These are phyloP conservation scores for Bos indicus DNA, from an alignment of 2,113 vertebrate species.

Conservation along the genomic window DNA sequence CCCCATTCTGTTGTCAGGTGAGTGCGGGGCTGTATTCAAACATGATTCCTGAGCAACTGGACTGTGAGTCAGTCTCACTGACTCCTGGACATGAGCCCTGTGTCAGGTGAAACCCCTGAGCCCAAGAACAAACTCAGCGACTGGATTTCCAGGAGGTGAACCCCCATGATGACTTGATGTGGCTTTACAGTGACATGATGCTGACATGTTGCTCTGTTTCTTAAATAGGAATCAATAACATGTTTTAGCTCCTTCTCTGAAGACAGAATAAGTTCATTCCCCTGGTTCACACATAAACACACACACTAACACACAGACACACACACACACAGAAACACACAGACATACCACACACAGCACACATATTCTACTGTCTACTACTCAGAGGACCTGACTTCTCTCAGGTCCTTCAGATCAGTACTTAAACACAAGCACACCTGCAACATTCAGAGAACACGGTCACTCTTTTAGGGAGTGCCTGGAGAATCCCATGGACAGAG, in stretches of 20 bases:
- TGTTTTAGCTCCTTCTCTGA: not conserved
- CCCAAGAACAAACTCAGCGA: not conserved
- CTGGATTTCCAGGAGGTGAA: fast-evolving
- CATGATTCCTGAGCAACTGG: fast-evolving
- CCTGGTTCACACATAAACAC: not conserved
- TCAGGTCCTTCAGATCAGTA: not conserved
- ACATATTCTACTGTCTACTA: not conserved
- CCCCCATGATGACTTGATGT: fast-evolving
- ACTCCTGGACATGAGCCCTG: too few relatives aligned
- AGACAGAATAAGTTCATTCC: not conserved
- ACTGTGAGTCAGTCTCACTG: not conserved
- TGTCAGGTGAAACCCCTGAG: not conserved
- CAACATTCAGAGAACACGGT: not conserved
- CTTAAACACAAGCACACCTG: not conserved
- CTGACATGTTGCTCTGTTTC: not conserved
- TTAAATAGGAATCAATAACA: not conserved
- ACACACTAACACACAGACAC: not conserved
- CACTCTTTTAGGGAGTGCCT: not conserved
- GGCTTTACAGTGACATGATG: not conserved
- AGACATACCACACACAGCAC: not conserved
- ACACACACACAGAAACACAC: not conserved
- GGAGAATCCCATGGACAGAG: too few relatives aligned
- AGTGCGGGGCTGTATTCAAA: not conserved
- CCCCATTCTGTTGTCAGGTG: not conserved
- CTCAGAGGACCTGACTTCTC: not conserved